These are phyloP conservation scores for Ormyrus pomaceus DNA, from an alignment of 2,888 invertebrate genomes.

Conservation along the genomic window DNA sequence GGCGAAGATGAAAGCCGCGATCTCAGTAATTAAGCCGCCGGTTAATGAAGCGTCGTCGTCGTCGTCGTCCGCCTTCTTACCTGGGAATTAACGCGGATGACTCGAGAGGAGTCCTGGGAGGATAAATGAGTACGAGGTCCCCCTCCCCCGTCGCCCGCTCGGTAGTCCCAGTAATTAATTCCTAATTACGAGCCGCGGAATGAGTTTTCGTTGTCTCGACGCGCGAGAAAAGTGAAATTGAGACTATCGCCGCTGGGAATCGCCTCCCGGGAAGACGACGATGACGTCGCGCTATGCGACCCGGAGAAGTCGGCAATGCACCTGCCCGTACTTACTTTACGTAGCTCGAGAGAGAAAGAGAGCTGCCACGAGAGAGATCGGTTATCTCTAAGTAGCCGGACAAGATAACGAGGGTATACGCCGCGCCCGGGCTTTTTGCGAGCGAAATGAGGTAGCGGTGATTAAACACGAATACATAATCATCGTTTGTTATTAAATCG, in stretches of 20 bases:
- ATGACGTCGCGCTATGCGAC: constrained; percentile 16
- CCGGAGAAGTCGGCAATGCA: background rate
- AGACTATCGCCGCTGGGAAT: constrained; percentile 4
- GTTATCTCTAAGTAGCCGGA: background rate
- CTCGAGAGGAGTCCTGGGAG: constrained; percentile 58
- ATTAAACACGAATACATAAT: constrained; percentile 26
- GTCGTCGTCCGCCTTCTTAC: background rate
- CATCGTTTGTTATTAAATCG: constrained; percentile 6
- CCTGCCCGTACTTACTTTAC: background rate
- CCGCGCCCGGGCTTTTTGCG: background rate
- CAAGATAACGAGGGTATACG: constrained; percentile 15
- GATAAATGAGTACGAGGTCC: background rate
- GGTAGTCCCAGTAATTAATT: constrained; percentile 66
- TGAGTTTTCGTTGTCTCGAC: constrained; percentile 60
- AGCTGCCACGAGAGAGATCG: background rate
- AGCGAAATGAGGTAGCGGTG: background rate
- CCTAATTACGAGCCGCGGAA: constrained; percentile 69
- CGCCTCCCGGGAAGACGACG: constrained; percentile 21
- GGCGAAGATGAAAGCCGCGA: constrained; percentile 71
- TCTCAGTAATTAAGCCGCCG: constrained; percentile 68
- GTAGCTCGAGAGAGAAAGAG: no score
- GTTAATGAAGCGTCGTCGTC: constrained; percentile 62
- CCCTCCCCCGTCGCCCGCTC: background rate
- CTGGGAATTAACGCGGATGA: constrained; percentile 69
- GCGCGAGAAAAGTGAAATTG: constrained; percentile 63